phyloP scores from a whole-genome alignment of 2,113 vertebrate species.

The Siphamia tubifer region DNA sequence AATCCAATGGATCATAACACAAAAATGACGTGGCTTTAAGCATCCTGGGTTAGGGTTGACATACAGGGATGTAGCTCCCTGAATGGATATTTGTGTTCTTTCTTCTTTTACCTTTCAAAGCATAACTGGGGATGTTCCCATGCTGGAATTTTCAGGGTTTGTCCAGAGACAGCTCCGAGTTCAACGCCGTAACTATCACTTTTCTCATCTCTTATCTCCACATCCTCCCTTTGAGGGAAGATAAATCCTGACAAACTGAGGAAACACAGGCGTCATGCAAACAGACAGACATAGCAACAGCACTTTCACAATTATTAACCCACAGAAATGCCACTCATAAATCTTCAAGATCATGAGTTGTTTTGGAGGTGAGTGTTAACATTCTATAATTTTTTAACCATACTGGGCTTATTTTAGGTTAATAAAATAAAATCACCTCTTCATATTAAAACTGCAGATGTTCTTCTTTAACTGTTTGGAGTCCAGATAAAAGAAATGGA shows the following conservation, averaged over 20 bases:
- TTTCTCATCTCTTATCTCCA: constrained; percentile 32
- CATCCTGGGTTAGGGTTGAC: constrained; percentile 28
- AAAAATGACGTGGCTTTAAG: too few species aligned
- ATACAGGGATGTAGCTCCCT: constrained; percentile 5
- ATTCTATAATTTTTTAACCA: too few species aligned
- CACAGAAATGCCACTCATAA: constrained; percentile 16
- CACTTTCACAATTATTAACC: constrained; percentile 20
- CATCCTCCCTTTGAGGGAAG: constrained; percentile 34
- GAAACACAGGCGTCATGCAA: constrained; percentile 40
- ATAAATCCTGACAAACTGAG: constrained; percentile 47
- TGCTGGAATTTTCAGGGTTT: neutral
- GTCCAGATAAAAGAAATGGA: too few species aligned
- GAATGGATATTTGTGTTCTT: constrained; percentile 45
- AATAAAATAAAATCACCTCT: too few species aligned
- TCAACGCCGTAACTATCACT: constrained; percentile 15
- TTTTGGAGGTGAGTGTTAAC: neutral
- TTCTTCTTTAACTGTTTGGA: too few species aligned
- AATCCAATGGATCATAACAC: constrained; percentile 74
- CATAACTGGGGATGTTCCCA: constrained; percentile 15
- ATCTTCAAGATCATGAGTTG: neutral
- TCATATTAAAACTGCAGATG: too few species aligned
- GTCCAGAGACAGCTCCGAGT: neutral
- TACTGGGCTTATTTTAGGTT: too few species aligned
- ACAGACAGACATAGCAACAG: constrained; percentile 22
- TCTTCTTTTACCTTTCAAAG: constrained; percentile 7